Evolutionary conservation across 2,888 invertebrate species (phyloP), one percentile per base, ranked within the genome.

Genomic region (Polymixis lichenea): DNA sequence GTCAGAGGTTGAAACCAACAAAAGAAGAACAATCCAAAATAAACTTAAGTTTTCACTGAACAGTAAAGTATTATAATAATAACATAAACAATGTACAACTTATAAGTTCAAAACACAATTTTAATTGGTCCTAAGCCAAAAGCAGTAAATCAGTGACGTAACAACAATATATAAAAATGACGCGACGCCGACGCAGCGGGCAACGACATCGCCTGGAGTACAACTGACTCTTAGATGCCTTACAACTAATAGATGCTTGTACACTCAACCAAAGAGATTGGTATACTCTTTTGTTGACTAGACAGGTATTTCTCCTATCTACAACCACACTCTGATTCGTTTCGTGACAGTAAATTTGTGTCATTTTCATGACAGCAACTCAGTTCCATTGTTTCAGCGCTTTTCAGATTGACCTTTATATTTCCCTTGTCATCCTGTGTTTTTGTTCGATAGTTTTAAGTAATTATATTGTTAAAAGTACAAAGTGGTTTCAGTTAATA

Each of bases 151-250:
- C 53, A 62, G 28, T 86, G 72, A 72, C 72, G 73, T 71, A 79
- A 75, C 13, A 64, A 76, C 61, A 75, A 83, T 70, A 60, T 68
- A 72, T 61, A 75, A 80, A 84, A 78, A 77, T 83, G 73, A 78
- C 72, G 69, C 60, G 81, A 68, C 71, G 61, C 55, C 32, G 49
- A 71, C 67, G 58, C 62, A 58, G 46, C 84, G 87, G 86, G 87
- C 88, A 87, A 67, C 77, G 86, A 87, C 87, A 61, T 72, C 49
- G 67, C 65, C 46, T 72, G 70, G 71, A 85, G 51, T 60, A 75
- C 70, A 64, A 70, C 53, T 66, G 61, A 28, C 49, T 66, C 32
- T 81, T 46, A 53, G 51, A 80, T 28, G 9, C 25, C 49, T 13
- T 71, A 82, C 53, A 64, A 64, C 58, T 75, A 67, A 68, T 71